These are phyloP conservation scores for Himalopsyche anomala DNA, from an alignment of 2,888 invertebrate genomes.

Conservation along the genomic window DNA sequence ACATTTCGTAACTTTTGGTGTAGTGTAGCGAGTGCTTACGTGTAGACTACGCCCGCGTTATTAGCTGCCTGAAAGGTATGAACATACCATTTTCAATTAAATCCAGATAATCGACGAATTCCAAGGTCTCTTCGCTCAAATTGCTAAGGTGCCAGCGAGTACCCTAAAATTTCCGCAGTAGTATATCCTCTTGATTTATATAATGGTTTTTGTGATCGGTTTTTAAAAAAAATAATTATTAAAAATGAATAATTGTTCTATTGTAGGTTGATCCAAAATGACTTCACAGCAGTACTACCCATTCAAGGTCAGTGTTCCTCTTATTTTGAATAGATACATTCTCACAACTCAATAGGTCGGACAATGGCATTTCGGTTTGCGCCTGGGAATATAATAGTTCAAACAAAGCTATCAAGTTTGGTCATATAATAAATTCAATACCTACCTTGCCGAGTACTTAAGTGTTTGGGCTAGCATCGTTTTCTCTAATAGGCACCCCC, in stretches of 20 bases:
- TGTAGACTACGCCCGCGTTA: conserved; percentile 21
- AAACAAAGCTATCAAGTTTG: conserved; percentile 6
- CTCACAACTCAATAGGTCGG: background rate
- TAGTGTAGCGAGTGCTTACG: conserved; percentile 2
- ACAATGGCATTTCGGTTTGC: conserved; percentile 48
- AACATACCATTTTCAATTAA: conserved; percentile 12
- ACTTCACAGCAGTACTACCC: conserved; percentile 90
- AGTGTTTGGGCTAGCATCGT: no score
- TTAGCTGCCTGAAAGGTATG: background rate
- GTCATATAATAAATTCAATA: background rate
- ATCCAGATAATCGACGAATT: conserved; percentile 13
- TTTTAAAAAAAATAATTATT: background rate
- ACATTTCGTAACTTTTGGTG: background rate
- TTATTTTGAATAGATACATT: conserved; percentile 36
- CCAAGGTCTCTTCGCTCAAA: background rate
- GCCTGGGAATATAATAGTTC: conserved; percentile 41
- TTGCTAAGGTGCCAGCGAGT: background rate
- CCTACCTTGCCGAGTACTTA: no score
- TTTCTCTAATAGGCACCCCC: no score
- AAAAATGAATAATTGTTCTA: conserved; percentile 34
- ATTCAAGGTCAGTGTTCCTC: conserved; percentile 83
- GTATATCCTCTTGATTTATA: no score
- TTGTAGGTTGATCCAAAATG: conserved; percentile 78
- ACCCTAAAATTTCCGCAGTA: background rate
- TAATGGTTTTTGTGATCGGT: no score